Evolutionary conservation across 1,140 invertebrate species (phyloP), one percentile per base, ranked within the genome.

Genomic region (Agraylea sexmaculata): DNA sequence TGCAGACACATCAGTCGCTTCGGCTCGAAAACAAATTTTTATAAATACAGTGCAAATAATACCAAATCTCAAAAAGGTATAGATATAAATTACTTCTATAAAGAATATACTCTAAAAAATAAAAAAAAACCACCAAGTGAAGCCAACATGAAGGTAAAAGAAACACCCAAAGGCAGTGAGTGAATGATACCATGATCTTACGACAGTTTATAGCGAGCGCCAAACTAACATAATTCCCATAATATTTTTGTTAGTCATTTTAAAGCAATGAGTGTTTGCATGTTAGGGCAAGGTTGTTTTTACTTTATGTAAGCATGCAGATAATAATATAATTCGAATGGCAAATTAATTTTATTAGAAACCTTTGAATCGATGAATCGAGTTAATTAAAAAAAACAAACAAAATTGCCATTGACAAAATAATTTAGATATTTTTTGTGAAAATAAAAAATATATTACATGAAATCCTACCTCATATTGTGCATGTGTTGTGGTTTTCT

Each of bases 401-500:
- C n/a, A n/a, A n/a, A n/a, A n/a, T n/a, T n/a, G n/a, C n/a, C n/a
- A n/a, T n/a, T n/a, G n/a, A n/a, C n/a, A n/a, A n/a, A n/a, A n/a
- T n/a, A n/a, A n/a, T n/a, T n/a, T n/a, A n/a, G n/a, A n/a, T n/a
- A n/a, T n/a, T n/a, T n/a, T n/a, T n/a, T n/a, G n/a, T n/a, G n/a
- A n/a, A n/a, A n/a, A n/a, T n/a, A n/a, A n/a, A 44, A 29, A 42
- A 38, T 23, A 38, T 22, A 21, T 25, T 37, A 35, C 18, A 35
- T 37, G 4, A 37, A 33, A 27, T 30, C 29, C 37, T 69, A 83
- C 78, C 80, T 83, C 53, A 82, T 66, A 53, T 83, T 83, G 53
- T 80, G 77, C 66, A 82, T 76, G 62, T 78, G 71, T 52, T 74
- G 72, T 12, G 87, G 87, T 63, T 94, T 94, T 51, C 86, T 79